Evolutionary conservation across 2,888 invertebrate species (phyloP).

Genomic region (Leuctra nigra): DNA sequence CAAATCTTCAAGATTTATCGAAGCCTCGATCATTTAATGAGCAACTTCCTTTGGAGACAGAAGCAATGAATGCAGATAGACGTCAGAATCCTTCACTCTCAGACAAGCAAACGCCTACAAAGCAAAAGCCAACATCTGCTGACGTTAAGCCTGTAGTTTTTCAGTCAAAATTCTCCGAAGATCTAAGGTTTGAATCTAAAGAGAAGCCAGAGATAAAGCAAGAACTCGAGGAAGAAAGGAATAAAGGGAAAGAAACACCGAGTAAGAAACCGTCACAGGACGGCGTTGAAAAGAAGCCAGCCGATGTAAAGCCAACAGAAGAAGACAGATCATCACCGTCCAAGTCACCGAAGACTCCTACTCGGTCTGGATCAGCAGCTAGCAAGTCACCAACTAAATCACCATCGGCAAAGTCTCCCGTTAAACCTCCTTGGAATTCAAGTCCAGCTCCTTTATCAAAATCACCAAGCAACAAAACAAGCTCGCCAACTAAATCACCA

Average conservation of each 20-base stretch:
- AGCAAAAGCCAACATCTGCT: not conserved
- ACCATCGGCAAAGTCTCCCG: not conserved
- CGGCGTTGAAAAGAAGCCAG: not conserved
- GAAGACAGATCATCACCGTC: not conserved
- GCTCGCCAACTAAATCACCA: conserved; percentile 10
- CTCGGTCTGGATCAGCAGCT: conserved; percentile 12
- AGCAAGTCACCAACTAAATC: conserved; percentile 15
- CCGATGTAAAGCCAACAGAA: not conserved
- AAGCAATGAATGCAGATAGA: not conserved
- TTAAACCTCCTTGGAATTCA: conserved; percentile 2
- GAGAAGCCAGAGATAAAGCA: conserved; percentile 3
- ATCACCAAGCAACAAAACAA: not conserved
- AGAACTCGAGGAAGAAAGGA: not conserved
- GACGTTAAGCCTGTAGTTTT: conserved; percentile 9
- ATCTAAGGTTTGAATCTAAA: conserved; percentile 4
- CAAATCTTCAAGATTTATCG: not conserved
- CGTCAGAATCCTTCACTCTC: not conserved
- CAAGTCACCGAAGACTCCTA: not conserved
- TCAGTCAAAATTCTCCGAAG: conserved; percentile 12
- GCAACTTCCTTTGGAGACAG: not conserved
- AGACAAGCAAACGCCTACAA: conserved; percentile 6
- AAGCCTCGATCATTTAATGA: conserved; percentile 2
- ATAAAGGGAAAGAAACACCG: not conserved
- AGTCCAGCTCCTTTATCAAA: conserved; percentile 4
- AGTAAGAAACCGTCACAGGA: no score